These are phyloP conservation scores for Lerista edwardsae DNA, from an alignment of 2,797 vertebrate species.

Conservation along the genomic window DNA sequence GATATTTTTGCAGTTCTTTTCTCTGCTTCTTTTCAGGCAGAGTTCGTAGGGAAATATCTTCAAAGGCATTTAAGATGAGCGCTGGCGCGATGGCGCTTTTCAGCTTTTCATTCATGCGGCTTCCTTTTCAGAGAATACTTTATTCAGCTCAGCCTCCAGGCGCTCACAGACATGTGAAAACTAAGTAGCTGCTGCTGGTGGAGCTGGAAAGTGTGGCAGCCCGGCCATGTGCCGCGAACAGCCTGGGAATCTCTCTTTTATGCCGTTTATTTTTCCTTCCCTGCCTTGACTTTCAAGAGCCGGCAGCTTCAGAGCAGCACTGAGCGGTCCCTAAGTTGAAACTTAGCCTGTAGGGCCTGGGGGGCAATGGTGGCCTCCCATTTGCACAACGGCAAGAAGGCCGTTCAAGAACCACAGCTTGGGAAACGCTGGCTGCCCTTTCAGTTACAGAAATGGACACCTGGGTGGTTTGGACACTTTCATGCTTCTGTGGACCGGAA, in stretches of 20 bases:
- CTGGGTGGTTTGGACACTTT: neutral
- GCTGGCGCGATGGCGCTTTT: neutral
- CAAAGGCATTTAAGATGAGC: constrained; percentile 35
- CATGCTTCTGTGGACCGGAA: neutral
- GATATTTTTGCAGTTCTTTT: constrained; percentile 4
- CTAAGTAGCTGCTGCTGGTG: neutral
- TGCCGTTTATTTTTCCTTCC: constrained; percentile 5
- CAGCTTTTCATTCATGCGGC: constrained; percentile 38
- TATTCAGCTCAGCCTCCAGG: neutral
- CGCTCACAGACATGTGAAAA: neutral
- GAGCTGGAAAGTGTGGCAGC: neutral
- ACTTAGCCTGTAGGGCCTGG: neutral
- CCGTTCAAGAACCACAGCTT: too few relatives aligned
- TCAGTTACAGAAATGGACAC: neutral
- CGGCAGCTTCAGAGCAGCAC: constrained; percentile 3
- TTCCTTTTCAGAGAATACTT: constrained; percentile 33
- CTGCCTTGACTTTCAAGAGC: neutral
- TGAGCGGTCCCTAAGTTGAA: neutral
- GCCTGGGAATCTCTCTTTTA: neutral
- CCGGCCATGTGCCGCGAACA: constrained; percentile 6
- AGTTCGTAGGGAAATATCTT: neutral
- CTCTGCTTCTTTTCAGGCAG: constrained; percentile 14
- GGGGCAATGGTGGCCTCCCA: neutral
- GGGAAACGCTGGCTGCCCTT: neutral
- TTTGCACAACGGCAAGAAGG: neutral